These are phyloP conservation scores for Limnephilus lunatus DNA, from an alignment of 2,888 invertebrate species.

Conservation along the genomic window DNA sequence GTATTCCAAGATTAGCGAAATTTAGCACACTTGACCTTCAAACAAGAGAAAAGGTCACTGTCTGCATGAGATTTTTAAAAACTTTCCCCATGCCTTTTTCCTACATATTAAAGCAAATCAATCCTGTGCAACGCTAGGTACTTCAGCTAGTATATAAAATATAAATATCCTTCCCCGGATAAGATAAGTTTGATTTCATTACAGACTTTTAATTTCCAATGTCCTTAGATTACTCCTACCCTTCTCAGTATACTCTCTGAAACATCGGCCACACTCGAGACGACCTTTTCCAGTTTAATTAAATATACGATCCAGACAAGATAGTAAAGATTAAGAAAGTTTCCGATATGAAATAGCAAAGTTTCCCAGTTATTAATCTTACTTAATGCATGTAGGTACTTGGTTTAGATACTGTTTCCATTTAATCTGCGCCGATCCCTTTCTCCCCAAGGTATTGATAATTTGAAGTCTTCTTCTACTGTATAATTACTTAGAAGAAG, in stretches of 20 bases:
- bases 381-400: background rate
- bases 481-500: background rate
- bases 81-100: too few species aligned
- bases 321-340: background rate
- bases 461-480: background rate
- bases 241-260: background rate
- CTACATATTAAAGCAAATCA: too few species aligned
- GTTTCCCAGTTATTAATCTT: background rate
- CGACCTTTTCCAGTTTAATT: background rate
- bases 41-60: too few species aligned
- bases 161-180: background rate
- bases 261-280: background rate
- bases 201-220: background rate
- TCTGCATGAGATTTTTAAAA: too few species aligned
- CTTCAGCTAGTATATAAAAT: too few species aligned
- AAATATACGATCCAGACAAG: slow-evolving; percentile 2
- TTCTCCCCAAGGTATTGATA: background rate
- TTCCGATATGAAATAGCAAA: background rate
- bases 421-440: background rate
- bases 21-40: too few species aligned
- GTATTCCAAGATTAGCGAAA: too few species aligned
- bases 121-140: too few species aligned
- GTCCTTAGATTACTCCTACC: background rate
- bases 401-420: background rate
- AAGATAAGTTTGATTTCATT: background rate